These are phyloP conservation scores for Halichoerus grypus DNA, from an alignment of 2,113 vertebrate genomes.

Conservation along the genomic window DNA sequence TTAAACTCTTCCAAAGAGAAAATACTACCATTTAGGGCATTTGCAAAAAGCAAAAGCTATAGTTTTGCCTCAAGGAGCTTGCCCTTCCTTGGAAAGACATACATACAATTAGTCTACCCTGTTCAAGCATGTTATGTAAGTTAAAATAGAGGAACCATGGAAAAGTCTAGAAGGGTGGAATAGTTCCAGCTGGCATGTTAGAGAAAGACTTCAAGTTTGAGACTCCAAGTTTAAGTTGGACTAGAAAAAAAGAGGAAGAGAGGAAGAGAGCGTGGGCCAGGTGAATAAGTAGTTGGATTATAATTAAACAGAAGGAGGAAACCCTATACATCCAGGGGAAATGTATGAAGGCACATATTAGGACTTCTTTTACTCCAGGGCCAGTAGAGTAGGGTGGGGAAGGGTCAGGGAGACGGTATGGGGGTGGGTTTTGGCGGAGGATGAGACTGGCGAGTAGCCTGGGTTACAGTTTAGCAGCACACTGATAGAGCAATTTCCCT, in stretches of 20 bases:
- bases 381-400: background rate
- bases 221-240: background rate
- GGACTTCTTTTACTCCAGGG: background rate
- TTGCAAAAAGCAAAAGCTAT: background rate
- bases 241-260: background rate
- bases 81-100: background rate
- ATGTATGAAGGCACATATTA: background rate
- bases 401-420: background rate
- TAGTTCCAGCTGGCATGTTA: background rate
- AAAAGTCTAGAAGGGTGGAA: background rate
- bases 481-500: background rate
- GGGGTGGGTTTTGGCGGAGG: background rate
- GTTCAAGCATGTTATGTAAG: background rate
- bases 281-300: background rate
- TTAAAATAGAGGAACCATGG: constrained; percentile 4
- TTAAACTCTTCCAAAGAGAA: background rate
- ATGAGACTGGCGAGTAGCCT: background rate
- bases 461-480: background rate
- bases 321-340: background rate
- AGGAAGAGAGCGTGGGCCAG: background rate
- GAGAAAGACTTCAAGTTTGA: background rate
- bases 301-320: background rate
- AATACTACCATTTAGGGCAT: background rate
- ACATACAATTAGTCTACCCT: background rate
- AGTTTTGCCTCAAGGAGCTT: background rate